These are phyloP conservation scores for Alloscopus bannaensis DNA, from an alignment of 2,888 invertebrate genomes.

Conservation along the genomic window DNA sequence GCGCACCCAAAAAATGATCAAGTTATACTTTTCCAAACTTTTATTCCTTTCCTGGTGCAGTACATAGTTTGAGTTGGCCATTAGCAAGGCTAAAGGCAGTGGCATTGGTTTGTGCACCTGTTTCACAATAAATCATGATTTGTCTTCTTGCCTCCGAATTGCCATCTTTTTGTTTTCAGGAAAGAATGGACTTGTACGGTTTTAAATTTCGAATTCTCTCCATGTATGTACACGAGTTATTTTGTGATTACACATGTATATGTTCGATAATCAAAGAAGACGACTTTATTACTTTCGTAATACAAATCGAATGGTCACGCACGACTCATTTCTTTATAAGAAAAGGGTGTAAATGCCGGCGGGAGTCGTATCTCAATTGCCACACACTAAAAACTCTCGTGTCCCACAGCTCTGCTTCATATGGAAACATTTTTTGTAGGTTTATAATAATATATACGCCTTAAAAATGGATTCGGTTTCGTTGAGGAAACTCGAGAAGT, in stretches of 20 bases:
- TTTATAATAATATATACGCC: neutral
- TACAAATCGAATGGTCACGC: neutral
- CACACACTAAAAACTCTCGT: too few species aligned
- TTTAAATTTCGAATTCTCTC: neutral
- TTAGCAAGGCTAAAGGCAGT: too few species aligned
- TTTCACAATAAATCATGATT: neutral
- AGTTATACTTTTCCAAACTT: neutral
- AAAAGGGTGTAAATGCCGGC: neutral
- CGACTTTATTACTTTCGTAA: neutral
- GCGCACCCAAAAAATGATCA: too few species aligned
- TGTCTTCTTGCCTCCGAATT: neutral
- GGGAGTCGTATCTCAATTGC: too few species aligned
- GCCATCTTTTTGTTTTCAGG: neutral
- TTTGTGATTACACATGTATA: neutral
- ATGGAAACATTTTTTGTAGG: neutral
- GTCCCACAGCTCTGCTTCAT: neutral
- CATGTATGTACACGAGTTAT: neutral
- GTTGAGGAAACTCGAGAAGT: too few species aligned
- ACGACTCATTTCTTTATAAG: neutral
- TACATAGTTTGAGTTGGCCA: neutral
- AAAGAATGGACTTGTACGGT: neutral
- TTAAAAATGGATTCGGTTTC: too few species aligned
- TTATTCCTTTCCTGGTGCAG: neutral
- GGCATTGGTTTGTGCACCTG: too few species aligned
- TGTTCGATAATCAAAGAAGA: neutral